Evolutionary conservation across 2,888 invertebrate genomes (phyloP).

Genomic region (Ethmia dodecea): DNA sequence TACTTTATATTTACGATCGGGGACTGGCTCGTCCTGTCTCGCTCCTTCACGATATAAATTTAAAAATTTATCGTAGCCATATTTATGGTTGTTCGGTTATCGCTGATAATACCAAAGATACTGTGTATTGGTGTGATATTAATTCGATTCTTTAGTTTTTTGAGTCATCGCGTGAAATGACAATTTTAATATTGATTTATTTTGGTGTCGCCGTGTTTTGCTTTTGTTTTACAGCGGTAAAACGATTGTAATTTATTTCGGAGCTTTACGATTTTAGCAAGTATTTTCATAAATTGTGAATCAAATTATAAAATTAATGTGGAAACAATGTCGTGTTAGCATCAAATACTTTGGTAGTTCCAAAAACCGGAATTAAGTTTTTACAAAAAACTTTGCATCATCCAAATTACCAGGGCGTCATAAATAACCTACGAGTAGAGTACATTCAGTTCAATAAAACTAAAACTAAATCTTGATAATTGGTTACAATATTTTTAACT

Average conservation of each 20-base stretch:
- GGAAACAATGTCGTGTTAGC: constrained; percentile 3
- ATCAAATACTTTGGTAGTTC: no score
- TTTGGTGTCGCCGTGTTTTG: constrained; percentile 29
- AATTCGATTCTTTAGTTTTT: constrained; percentile 48
- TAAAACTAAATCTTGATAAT: no score
- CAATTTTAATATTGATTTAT: constrained; percentile 68
- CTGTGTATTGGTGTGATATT: constrained; percentile 50
- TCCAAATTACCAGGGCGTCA: constrained; percentile 10
- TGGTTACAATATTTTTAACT: no score
- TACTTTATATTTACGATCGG: constrained; percentile 66
- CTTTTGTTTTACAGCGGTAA: constrained; percentile 31
- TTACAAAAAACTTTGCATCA: constrained; percentile 2
- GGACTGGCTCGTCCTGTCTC: constrained; percentile 39
- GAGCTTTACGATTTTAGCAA: no score
- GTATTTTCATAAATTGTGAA: no score
- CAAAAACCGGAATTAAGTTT: constrained; percentile 3
- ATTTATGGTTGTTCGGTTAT: constrained; percentile 46
- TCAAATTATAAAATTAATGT: constrained; percentile 10
- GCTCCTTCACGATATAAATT: constrained; percentile 58
- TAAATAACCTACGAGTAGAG: no score
- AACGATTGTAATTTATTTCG: constrained; percentile 28
- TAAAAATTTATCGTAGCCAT: constrained; percentile 64
- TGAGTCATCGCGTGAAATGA: constrained; percentile 63
- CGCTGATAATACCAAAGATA: constrained; percentile 64
- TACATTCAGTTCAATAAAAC: no score